Evolutionary conservation across 1,140 invertebrate species (phyloP).

Genomic region (Himalopsyche phryganea): DNA sequence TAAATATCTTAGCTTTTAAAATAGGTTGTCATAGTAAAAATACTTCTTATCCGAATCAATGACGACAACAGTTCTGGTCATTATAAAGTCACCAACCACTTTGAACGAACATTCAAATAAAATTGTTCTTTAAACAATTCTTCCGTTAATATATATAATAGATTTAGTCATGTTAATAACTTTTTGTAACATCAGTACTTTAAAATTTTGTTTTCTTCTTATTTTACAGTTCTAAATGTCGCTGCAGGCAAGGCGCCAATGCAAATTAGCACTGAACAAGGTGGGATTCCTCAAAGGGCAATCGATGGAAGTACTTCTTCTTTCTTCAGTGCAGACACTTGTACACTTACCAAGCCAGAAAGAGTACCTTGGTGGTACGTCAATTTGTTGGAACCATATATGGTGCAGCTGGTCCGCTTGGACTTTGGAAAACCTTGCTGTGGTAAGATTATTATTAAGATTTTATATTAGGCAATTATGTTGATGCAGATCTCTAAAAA

Average conservation of each 20-base stretch:
- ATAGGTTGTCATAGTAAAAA: too few relatives aligned
- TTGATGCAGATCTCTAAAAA: not conserved
- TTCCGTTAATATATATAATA: too few relatives aligned
- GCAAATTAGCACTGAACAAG: conserved; percentile 82
- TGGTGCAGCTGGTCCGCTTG: conserved; percentile 88
- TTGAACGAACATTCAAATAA: too few relatives aligned
- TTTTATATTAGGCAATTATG: not conserved
- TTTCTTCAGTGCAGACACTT: conserved; percentile 78
- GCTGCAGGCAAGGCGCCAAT: conserved; percentile 93
- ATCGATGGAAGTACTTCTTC: conserved; percentile 87
- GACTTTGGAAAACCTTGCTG: conserved; percentile 92
- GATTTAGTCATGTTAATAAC: too few relatives aligned
- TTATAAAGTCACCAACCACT: too few relatives aligned
- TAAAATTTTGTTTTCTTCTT: too few relatives aligned
- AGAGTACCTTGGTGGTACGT: conserved; percentile 92
- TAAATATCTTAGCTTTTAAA: too few relatives aligned
- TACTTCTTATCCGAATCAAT: too few relatives aligned
- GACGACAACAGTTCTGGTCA: too few relatives aligned
- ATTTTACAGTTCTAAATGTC: conserved; percentile 83
- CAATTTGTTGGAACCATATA: conserved; percentile 90
- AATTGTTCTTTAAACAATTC: too few relatives aligned
- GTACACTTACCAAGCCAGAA: conserved; percentile 81
- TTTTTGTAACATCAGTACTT: too few relatives aligned
- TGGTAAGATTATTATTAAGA: conserved; percentile 60
- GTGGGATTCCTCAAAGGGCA: conserved; percentile 84